phyloP scores from a whole-genome alignment of 2,797 vertebrate genomes.

The Crax fasciolata region DNA sequence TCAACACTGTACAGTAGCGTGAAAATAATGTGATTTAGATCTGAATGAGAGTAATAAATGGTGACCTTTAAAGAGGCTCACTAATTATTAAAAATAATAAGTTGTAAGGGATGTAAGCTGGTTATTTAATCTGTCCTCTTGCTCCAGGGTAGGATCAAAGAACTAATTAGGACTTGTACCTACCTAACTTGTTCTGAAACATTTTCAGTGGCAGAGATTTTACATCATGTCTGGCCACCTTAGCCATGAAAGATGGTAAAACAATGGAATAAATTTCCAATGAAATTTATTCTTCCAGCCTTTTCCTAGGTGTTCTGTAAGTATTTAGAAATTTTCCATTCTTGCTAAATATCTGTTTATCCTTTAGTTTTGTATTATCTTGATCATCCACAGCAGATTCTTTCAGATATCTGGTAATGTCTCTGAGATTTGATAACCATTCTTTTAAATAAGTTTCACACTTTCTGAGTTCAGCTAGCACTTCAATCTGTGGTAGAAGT shows the following conservation, averaged over 20 bases:
- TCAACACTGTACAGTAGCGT: not conserved
- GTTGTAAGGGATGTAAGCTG: not conserved
- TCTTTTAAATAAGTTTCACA: not conserved
- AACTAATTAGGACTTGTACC: not conserved
- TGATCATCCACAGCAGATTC: not conserved
- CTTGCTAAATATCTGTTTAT: not conserved
- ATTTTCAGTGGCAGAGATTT: not conserved
- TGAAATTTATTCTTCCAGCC: too few species aligned
- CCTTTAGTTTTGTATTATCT: not conserved
- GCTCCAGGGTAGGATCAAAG: not conserved
- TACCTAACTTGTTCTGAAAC: not conserved
- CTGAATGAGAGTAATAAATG: not conserved
- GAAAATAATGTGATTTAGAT: constrained; percentile 4
- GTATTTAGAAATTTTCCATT: not conserved
- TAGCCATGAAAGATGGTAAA: not conserved
- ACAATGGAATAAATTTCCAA: not conserved
- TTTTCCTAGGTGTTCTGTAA: not conserved
- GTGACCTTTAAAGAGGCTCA: not conserved
- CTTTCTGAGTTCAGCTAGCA: not conserved
- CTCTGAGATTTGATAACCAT: not conserved
- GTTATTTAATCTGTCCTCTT: constrained; percentile 22
- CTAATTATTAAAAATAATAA: constrained; percentile 21
- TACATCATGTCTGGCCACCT: not conserved
- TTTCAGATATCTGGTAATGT: not conserved
- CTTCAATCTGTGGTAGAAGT: not conserved